Conservation (phyloP, 2,888 invertebrate species). For the Dicycla oo region DNA sequence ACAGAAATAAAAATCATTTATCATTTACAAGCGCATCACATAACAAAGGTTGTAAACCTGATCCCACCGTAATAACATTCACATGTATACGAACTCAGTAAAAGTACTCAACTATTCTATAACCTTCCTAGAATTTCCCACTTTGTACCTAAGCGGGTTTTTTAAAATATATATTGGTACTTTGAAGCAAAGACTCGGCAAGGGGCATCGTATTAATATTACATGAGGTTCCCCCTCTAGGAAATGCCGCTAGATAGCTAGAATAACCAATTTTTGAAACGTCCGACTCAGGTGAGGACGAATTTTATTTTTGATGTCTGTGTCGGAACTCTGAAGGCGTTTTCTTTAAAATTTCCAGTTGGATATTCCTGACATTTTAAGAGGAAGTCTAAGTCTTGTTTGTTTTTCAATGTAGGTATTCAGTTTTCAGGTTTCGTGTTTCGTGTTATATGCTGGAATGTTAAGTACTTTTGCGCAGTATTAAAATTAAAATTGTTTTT, state of each 20-base stretch:
- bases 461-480: conserved; percentile 11
- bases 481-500: conserved; percentile 22
- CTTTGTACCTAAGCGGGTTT: conserved; percentile 62
- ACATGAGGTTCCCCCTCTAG: conserved; percentile 69
- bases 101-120: conserved; percentile 61
- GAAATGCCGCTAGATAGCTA: conserved; percentile 65
- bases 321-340: conserved; percentile 43
- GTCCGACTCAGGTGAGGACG: conserved; percentile 70
- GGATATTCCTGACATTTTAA: conserved; percentile 60
- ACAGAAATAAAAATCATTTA: too few species aligned
- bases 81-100: conserved; percentile 32
- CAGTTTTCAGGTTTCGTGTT: conserved; percentile 35
- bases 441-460: conserved; percentile 9
- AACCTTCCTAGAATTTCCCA: conserved; percentile 52
- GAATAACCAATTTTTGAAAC: conserved; percentile 76
- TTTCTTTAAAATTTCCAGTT: conserved; percentile 55
- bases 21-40: too few species aligned
- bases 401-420: conserved; percentile 49
- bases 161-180: conserved; percentile 76
- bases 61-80: conserved; percentile 27
- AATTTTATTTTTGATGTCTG: conserved; percentile 64
- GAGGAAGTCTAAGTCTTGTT: conserved; percentile 35
- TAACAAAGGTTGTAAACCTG: too few species aligned
- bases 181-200: conserved; percentile 67
- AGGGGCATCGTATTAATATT: conserved; percentile 73